Percentiles rank a stretch among this genome's conserved stretches.
These are phyloP conservation scores for Peromyscus melanophrys DNA, from an alignment of 2,797 vertebrate genomes.

Conservation along the genomic window DNA sequence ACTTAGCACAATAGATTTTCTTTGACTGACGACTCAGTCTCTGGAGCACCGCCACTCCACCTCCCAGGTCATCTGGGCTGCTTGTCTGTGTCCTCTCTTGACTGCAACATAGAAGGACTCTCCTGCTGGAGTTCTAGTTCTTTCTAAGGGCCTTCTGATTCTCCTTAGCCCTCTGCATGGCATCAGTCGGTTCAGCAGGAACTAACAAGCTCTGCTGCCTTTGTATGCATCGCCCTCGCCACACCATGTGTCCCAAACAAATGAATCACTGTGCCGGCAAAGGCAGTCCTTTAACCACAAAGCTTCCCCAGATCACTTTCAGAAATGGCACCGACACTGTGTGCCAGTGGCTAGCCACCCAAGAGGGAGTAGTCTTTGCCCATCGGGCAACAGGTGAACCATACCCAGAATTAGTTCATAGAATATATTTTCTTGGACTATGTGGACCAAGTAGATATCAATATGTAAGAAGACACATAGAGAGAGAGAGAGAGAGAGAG, in stretches of 20 bases:
- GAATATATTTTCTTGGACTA: slow-evolving; percentile 10
- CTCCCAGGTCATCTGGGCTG: background rate
- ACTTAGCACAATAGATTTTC: background rate
- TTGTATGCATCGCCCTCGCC: background rate
- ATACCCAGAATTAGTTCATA: background rate
- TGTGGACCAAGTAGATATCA: background rate
- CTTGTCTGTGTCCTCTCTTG: background rate
- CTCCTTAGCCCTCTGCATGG: background rate
- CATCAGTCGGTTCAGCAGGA: background rate
- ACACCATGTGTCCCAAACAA: background rate
- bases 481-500: background rate
- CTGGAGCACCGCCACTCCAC: background rate
- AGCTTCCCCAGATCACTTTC: background rate
- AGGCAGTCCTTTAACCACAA: background rate
- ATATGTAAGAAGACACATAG: slow-evolving; percentile 36
- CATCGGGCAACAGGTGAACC: background rate
- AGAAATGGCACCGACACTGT: background rate
- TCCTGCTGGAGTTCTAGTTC: background rate
- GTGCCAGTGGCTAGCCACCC: background rate
- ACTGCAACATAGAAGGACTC: background rate
- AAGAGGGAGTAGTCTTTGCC: slow-evolving; percentile 16
- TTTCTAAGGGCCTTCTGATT: background rate
- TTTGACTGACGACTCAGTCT: slow-evolving; percentile 25
- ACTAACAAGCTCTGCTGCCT: background rate
- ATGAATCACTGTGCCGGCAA: background rate